Percentiles rank a stretch among this genome's conserved stretches.
Conservation (phyloP, 1,140 invertebrate species). For the Brachionus rotundiformis region DNA sequence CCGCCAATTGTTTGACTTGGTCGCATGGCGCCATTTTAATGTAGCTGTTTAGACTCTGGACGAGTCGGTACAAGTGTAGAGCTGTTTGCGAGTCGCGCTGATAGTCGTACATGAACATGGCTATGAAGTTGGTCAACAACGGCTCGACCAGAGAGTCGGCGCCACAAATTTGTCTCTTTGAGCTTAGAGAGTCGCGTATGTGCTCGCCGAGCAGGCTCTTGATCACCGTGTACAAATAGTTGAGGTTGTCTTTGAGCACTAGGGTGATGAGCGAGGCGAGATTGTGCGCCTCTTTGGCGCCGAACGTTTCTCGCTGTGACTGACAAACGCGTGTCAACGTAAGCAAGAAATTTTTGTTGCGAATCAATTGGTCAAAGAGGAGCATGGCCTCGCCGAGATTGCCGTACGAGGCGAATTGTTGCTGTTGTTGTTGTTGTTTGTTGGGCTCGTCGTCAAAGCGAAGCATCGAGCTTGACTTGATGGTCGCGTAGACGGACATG, state of each 20-base stretch:
- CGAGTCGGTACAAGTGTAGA: background rate
- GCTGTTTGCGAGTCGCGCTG: constrained; percentile 26
- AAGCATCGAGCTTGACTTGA: background rate
- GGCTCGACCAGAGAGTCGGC: background rate
- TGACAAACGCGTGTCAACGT: background rate
- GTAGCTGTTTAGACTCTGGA: background rate
- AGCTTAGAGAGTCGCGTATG: background rate
- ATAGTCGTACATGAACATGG: constrained; percentile 51
- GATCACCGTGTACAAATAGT: constrained; percentile 12
- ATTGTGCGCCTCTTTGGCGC: background rate
- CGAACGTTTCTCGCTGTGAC: background rate
- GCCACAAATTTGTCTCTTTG: background rate
- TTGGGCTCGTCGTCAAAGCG: background rate
- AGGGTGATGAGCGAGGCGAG: background rate
- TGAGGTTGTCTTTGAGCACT: constrained; percentile 31
- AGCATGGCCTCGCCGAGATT: constrained; percentile 13
- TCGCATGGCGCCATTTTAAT: constrained; percentile 25
- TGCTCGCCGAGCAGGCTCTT: background rate
- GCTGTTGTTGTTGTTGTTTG: background rate
- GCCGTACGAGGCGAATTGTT: background rate
- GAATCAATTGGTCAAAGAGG: constrained; percentile 31
- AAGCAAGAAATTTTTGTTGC: constrained; percentile 19
- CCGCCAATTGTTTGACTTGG: background rate
- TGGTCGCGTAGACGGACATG: constrained; percentile 43
- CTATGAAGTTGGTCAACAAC: background rate